Evolutionary conservation across 2,888 invertebrate genomes (phyloP).

Genomic region (Lycaena phlaeas): DNA sequence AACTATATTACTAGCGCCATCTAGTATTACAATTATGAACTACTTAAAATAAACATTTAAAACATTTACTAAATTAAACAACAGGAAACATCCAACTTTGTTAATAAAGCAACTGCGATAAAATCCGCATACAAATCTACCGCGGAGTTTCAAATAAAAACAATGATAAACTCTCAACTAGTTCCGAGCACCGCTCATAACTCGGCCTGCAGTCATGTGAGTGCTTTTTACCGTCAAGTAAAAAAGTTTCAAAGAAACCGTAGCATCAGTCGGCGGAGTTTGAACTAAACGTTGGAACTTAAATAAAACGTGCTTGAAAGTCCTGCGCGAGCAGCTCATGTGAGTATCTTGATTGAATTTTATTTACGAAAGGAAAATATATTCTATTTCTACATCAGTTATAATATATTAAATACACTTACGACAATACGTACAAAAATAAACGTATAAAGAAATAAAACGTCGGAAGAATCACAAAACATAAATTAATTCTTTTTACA

Average conservation of each 20-base stretch:
- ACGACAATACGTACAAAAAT: no score
- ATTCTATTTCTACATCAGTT: no score
- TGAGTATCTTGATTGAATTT: not conserved
- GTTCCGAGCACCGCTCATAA: not conserved
- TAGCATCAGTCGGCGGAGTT: not conserved
- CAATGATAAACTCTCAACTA: conserved; percentile 1
- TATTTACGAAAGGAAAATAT: no score
- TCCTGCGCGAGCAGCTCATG: not conserved
- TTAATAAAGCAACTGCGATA: conserved; percentile 1
- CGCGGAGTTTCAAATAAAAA: not conserved
- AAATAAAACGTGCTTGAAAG: conserved; percentile 5
- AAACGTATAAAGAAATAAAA: no score
- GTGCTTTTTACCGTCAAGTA: not conserved
- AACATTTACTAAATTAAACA: no score
- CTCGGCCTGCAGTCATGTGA: not conserved
- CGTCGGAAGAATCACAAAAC: no score
- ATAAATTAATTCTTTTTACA: no score
- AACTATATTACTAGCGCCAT: no score
- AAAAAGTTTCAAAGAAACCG: not conserved
- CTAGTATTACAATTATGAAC: no score
- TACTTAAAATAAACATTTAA: no score
- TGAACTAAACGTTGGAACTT: not conserved
- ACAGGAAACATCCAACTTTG: conserved; percentile 1
- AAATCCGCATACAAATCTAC: not conserved
- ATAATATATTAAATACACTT: no score